phyloP scores from a whole-genome alignment of 2,888 invertebrate species.

The Fabriciana adippe region DNA sequence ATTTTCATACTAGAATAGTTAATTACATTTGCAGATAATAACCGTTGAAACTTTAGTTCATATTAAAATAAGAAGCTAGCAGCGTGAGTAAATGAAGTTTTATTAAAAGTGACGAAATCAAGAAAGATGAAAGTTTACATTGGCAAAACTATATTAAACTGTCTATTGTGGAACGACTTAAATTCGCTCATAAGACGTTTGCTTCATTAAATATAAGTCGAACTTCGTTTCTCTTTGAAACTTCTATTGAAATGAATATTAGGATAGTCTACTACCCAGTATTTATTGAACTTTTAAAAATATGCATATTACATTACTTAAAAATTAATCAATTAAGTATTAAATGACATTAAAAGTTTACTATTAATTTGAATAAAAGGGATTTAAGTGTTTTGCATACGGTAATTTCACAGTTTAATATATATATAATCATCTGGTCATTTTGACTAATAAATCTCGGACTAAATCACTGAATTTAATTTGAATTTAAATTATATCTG shows the following conservation, averaged over 20 bases:
- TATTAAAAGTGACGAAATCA: not conserved
- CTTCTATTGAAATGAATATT: slow-evolving; percentile 24
- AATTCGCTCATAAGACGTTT: slow-evolving; percentile 27
- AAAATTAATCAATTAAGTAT: not conserved
- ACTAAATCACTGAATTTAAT: no score
- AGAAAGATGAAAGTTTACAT: slow-evolving; percentile 6
- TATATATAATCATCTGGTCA: no score
- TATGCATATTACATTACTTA: not conserved
- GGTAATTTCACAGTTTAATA: no score
- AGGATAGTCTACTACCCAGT: not conserved
- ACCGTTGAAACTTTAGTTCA: not conserved
- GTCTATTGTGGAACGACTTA: slow-evolving; percentile 25
- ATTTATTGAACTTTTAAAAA: not conserved
- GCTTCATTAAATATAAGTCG: slow-evolving; percentile 34
- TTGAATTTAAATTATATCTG: no score
- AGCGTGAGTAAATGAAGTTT: not conserved
- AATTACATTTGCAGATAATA: not conserved
- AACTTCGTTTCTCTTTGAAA: slow-evolving; percentile 33
- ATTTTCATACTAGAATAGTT: not conserved
- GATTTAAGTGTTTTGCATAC: no score
- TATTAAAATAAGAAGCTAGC: not conserved
- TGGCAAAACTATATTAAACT: slow-evolving; percentile 26
- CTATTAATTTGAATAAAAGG: no score
- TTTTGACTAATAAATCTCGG: no score
- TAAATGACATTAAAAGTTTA: not conserved